Percentiles rank a stretch among this genome's conserved stretches.
Evolutionary conservation across 2,797 vertebrate species (phyloP).

Genomic region (Gymnoscopelus microlampas): DNA sequence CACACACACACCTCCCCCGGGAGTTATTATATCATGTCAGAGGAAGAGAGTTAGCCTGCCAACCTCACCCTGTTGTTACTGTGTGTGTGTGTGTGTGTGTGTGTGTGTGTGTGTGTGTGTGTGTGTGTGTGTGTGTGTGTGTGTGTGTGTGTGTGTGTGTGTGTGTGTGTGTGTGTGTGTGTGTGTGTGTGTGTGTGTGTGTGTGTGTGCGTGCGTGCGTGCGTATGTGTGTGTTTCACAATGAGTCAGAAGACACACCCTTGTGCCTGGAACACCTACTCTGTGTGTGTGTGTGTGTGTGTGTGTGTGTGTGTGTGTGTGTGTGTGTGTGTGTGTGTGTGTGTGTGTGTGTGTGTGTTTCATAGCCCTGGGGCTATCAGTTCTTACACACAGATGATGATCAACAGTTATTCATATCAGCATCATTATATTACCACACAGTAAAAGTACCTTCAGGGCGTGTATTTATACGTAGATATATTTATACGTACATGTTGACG

Average conservation of each 20-base stretch:
- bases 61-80: too few relatives aligned
- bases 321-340: not conserved
- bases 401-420: not conserved
- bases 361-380: slow-evolving; percentile 40
- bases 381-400: slow-evolving; percentile 40
- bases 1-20: too few relatives aligned
- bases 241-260: slow-evolving; percentile 75
- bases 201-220: not conserved
- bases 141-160: slow-evolving; percentile 4
- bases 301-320: slow-evolving; percentile 8
- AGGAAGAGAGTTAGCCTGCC: too few relatives aligned
- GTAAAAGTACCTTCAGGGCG: slow-evolving; percentile 28
- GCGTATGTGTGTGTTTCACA: slow-evolving; percentile 3
- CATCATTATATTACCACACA: slow-evolving; percentile 7
- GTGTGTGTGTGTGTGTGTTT: slow-evolving; percentile 33
- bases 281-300: slow-evolving; percentile 8
- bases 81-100: slow-evolving; percentile 6
- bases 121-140: slow-evolving; percentile 9
- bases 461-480: slow-evolving; percentile 12
- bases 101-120: not conserved
- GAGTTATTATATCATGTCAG: too few relatives aligned
- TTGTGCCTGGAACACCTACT: slow-evolving; percentile 53
- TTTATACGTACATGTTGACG: slow-evolving; percentile 14
- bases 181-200: slow-evolving; percentile 10
- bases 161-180: slow-evolving; percentile 7